Conservation (phyloP, 2,888 invertebrate genomes). For the Idaea straminata region DNA sequence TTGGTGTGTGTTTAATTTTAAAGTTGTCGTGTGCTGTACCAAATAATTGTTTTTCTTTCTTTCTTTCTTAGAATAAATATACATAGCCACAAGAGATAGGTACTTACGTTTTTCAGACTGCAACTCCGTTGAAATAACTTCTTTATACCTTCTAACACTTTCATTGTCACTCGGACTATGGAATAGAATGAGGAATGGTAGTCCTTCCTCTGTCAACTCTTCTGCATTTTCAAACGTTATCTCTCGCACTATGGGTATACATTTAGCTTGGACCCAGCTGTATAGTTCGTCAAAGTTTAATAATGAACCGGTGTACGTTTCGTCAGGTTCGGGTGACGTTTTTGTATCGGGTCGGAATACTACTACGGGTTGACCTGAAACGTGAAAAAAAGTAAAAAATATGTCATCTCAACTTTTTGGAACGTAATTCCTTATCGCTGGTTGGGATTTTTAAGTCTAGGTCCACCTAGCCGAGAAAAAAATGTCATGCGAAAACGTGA, state of each 20-base stretch:
- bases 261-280: conserved; percentile 94
- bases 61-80: conserved; percentile 5
- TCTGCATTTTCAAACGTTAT: conserved; percentile 99
- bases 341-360: conserved; percentile 91
- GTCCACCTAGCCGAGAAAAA: no score
- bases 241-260: conserved; percentile 97
- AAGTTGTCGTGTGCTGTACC: no score
- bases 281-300: conserved; percentile 91
- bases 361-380: conserved; percentile 86
- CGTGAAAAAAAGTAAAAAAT: background rate
- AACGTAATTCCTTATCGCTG: no score
- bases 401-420: no score
- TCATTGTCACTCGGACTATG: conserved; percentile 90
- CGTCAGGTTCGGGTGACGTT: conserved; percentile 89
- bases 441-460: no score
- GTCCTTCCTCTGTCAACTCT: conserved; percentile 98
- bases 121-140: conserved; percentile 88
- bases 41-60: no score
- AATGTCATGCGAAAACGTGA: no score
- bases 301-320: conserved; percentile 88
- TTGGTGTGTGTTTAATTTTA: no score
- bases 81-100: background rate
- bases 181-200: conserved; percentile 98
- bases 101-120: conserved; percentile 94
- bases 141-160: conserved; percentile 92